Evolutionary conservation across 2,113 vertebrate genomes (phyloP), one percentile per base, ranked within the genome.

Genomic region (Argyrosomus japonicus): DNA sequence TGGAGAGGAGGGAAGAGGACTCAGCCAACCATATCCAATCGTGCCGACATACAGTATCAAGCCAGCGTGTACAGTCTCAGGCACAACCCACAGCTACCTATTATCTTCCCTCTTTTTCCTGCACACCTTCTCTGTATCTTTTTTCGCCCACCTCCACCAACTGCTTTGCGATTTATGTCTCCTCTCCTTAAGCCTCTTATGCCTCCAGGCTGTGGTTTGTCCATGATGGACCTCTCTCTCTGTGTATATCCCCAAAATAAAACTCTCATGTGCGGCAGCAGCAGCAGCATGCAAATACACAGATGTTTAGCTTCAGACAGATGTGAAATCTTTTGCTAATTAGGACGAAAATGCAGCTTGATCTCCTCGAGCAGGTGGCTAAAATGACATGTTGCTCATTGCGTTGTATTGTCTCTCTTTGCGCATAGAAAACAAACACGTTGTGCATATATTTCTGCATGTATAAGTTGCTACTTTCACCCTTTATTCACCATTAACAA

Each of bases 11-110:
- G 21, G 56, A 9, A 36, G 63, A 65, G 68, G 25, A 72, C 74
- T 92, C 92, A 90, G 71, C 69, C 81, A 43, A 87, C 80, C 90
- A 51, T 75, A 70, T 90, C 91, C 88, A 92, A 90, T 93, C 65
- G 83, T 51, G 64, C 68, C 43, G 63, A 90, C 91, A 79, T 86
- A 87, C 83, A 89, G 83, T 83, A 88, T 70, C 73, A 32, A 77
- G 43, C 86, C 77, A 40, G 75, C 74, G 71, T 64, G 83, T 50
- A 43, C 54, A 58, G 67, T 74, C 82, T 82, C 88, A 80, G 74
- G 68, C 75, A 62, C 77, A 72, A 84, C 75, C 83, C 87, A 77
- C 83, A 64, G 76, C 88, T 56, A 61, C 84, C 80, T 78, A 75
- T 86, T 89, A 87, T 90, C 84, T 84, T 25, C 79, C 68, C 79